These are phyloP conservation scores for Melolontha melolontha DNA, from an alignment of 2,888 invertebrate genomes.

Conservation along the genomic window DNA sequence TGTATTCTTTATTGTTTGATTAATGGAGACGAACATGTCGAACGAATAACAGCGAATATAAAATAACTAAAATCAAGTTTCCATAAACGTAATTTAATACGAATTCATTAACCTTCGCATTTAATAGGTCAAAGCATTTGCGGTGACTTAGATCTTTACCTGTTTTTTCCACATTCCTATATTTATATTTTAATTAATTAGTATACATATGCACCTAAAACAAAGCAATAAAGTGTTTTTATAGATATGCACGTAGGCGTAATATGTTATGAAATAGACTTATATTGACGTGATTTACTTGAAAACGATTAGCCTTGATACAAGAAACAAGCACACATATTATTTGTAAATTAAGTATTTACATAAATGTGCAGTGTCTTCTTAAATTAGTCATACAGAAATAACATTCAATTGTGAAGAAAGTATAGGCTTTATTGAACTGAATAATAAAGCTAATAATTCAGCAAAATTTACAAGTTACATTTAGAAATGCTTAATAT, in stretches of 20 bases:
- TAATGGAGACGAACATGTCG: not conserved
- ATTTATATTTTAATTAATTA: conserved; percentile 2
- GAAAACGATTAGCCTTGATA: no score
- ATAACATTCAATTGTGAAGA: no score
- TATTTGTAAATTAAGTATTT: not conserved
- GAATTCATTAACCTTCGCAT: conserved; percentile 32
- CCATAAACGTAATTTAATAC: conserved; percentile 10
- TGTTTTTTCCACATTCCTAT: conserved; percentile 2
- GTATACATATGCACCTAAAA: not conserved
- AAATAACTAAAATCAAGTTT: conserved; percentile 27
- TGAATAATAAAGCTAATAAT: no score
- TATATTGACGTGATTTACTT: no score
- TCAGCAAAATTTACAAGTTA: no score
- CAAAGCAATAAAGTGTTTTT: conserved; percentile 2
- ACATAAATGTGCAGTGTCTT: not conserved
- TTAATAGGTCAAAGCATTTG: conserved; percentile 20
- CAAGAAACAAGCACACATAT: no score
- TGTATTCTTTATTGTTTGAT: conserved; percentile 10
- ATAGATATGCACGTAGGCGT: not conserved
- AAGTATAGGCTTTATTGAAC: no score
- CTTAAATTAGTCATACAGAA: no score
- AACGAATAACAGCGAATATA: conserved; percentile 6
- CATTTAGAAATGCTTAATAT: no score
- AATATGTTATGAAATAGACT: not conserved
- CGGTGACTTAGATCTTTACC: not conserved